Conservation (phyloP, 1,140 invertebrate species). For the Arctopsyche grandis region DNA sequence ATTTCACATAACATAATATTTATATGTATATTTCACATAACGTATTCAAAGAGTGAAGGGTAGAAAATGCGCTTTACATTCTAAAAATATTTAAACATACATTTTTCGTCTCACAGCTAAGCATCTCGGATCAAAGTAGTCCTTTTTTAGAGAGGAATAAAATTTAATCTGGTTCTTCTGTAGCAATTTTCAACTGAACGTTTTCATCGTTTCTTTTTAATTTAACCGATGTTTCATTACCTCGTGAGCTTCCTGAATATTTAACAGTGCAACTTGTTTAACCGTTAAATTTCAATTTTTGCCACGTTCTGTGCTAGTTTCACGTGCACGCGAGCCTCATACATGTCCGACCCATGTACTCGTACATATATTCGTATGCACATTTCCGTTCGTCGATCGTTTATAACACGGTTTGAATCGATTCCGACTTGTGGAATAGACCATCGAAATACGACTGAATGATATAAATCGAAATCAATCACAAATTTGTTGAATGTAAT, state of each 20-base stretch:
- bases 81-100: background rate
- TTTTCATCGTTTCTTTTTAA: background rate
- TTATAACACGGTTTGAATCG: too few relatives aligned
- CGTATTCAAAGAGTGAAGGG: too few relatives aligned
- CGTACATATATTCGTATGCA: background rate
- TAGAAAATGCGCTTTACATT: background rate
- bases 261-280: background rate
- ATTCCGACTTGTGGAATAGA: too few relatives aligned
- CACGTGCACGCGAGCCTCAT: background rate
- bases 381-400: background rate
- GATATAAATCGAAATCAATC: background rate
- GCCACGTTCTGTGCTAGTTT: background rate
- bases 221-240: background rate
- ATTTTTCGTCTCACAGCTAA: background rate
- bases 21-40: too few relatives aligned
- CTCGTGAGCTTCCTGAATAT: background rate
- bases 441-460: background rate
- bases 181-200: background rate
- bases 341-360: background rate
- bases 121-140: background rate
- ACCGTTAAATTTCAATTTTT: conserved; percentile 22
- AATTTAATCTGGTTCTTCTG: conserved; percentile 4
- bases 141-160: background rate
- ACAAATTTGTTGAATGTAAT: background rate
- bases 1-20: too few relatives aligned